Conservation (phyloP, 2,797 vertebrate species). For the Streptopelia turtur region DNA sequence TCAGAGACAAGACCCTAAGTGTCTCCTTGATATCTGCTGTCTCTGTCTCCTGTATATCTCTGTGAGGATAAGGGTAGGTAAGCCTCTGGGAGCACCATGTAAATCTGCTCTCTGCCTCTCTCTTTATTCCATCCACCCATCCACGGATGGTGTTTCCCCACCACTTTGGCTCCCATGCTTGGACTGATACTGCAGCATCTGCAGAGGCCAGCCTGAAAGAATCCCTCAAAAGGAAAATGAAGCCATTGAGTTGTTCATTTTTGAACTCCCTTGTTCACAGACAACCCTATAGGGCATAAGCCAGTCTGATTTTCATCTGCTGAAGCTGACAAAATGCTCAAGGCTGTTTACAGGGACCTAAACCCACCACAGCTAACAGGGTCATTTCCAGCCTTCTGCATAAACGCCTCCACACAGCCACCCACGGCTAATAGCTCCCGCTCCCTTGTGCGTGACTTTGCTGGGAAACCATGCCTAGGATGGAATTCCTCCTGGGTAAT, state of each 20-base stretch:
- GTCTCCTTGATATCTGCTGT: not conserved
- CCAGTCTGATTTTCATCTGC: not conserved
- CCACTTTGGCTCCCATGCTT: rapidly evolving
- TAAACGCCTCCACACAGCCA: not conserved
- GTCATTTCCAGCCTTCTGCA: not conserved
- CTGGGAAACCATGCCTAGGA: not conserved
- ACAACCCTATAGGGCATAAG: not conserved
- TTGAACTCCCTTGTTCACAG: not conserved
- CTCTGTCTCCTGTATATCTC: not conserved
- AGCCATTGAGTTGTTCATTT: not conserved
- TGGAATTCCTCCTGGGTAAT: constrained; percentile 59
- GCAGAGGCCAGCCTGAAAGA: not conserved
- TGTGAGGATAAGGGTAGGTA: not conserved
- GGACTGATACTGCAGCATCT: not conserved
- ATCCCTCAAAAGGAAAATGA: not conserved
- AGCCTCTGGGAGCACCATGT: rapidly evolving
- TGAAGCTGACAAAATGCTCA: not conserved
- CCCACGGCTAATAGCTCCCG: not conserved
- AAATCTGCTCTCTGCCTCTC: not conserved
- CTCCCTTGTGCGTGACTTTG: not conserved
- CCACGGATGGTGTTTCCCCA: rapidly evolving
- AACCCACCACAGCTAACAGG: not conserved
- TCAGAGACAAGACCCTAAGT: not conserved
- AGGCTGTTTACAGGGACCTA: not conserved
- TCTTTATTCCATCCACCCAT: not conserved